Conservation (phyloP, 2,888 invertebrate species). For the Drosophila heteroneura region DNA sequence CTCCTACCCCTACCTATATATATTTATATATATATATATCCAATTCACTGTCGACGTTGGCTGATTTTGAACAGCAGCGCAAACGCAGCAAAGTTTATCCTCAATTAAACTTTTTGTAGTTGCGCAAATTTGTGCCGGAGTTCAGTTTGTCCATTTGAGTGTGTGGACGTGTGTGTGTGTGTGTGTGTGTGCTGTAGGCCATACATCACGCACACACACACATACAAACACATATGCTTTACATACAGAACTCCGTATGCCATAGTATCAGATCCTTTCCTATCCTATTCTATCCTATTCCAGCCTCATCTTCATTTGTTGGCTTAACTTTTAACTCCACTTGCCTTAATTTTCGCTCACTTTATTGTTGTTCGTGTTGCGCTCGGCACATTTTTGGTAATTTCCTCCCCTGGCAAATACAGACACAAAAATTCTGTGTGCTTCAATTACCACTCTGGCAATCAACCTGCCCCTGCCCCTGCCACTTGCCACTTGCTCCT, state of each 20-base stretch:
- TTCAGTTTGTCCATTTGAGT: conserved; percentile 49
- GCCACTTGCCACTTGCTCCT: neutral
- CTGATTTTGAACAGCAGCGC: conserved; percentile 74
- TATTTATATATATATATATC: neutral
- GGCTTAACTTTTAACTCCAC: conserved; percentile 77
- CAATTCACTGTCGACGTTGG: conserved; percentile 45
- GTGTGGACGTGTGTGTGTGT: conserved; percentile 4
- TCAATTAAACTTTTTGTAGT: conserved; percentile 79
- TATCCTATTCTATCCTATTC: neutral
- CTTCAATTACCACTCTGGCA: conserved; percentile 13
- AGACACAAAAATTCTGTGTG: conserved; percentile 38
- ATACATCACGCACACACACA: conserved; percentile 45
- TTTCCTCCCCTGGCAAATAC: conserved; percentile 57
- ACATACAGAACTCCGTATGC: neutral
- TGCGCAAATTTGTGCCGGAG: conserved; percentile 70
- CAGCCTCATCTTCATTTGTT: conserved; percentile 68
- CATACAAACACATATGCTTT: neutral
- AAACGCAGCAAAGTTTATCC: conserved; percentile 77
- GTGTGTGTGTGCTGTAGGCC: conserved; percentile 51
- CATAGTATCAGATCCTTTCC: neutral
- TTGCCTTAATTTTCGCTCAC: conserved; percentile 68
- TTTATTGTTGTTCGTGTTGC: conserved; percentile 65
- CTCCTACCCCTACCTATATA: neutral
- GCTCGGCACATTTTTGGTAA: conserved; percentile 72
- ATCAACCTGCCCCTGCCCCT: conserved; percentile 3